Percentiles rank a stretch among this genome's conserved stretches.
phyloP scores from a whole-genome alignment of 37 sponge, comb jelly and placozoan genomes.

The Aplysina aerophoba region DNA sequence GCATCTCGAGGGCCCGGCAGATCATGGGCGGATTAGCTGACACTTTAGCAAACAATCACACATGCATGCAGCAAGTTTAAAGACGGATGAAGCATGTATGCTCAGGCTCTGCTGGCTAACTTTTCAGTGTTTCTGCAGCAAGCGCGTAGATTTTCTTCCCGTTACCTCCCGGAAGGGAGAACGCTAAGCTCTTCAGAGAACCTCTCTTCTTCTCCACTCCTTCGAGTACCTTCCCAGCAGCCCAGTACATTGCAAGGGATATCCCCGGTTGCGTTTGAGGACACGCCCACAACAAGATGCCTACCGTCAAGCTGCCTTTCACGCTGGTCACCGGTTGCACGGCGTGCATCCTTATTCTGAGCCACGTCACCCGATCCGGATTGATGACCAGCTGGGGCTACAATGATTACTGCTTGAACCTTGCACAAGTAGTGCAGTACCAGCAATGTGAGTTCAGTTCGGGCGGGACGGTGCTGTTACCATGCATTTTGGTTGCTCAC shows the following conservation, averaged over 20 bases:
- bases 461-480: not conserved
- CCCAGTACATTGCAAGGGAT: not conserved
- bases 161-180: not conserved
- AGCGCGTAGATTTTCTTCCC: slow-evolving; percentile 26
- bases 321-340: not conserved
- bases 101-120: not conserved
- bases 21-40: no score
- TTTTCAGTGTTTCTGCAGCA: slow-evolving; percentile 16
- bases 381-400: not conserved
- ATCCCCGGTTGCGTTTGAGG: no score
- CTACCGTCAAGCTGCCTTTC: not conserved
- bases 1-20: no score
- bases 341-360: not conserved
- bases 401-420: not conserved
- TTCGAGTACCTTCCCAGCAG: slow-evolving; percentile 9
- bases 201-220: slow-evolving; percentile 5
- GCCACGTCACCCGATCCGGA: not conserved
- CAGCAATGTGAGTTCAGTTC: slow-evolving; percentile 8
- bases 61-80: no score
- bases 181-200: slow-evolving; percentile 1
- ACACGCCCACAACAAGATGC: not conserved
- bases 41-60: no score
- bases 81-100: no score
- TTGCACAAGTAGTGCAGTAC: slow-evolving; percentile 17
- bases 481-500: not conserved